A percentile compares a stretch with the other conserved stretches of the same genome.
These are phyloP conservation scores for Oostethus manadensis DNA, from an alignment of 2,113 vertebrate genomes.

Conservation along the genomic window DNA sequence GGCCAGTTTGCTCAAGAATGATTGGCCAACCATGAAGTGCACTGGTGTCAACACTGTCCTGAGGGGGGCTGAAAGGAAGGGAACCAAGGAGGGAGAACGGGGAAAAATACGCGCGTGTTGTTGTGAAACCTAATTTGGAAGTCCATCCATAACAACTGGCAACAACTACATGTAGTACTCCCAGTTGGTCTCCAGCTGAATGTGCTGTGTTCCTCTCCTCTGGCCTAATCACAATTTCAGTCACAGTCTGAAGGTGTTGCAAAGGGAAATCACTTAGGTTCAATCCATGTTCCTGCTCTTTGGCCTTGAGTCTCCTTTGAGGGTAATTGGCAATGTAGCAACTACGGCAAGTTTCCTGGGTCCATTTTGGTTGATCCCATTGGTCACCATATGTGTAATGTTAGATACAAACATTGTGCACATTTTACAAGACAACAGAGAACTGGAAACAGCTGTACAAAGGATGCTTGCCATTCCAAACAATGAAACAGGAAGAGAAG, in stretches of 20 bases:
- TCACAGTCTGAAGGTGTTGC: conserved; percentile 25
- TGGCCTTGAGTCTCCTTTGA: conserved; percentile 22
- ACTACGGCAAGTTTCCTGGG: conserved; percentile 14
- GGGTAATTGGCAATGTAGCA: conserved; percentile 29
- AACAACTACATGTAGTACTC: conserved; percentile 8
- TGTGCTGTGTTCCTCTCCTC: conserved; percentile 25
- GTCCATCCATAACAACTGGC: conserved; percentile 3
- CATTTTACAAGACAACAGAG: conserved; percentile 1
- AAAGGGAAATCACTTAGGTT: conserved; percentile 20
- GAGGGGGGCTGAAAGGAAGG: conserved; percentile 3
- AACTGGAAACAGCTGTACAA: neutral
- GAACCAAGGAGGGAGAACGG: neutral
- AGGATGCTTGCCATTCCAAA: neutral
- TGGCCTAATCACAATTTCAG: conserved; percentile 36
- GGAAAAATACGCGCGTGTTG: neutral
- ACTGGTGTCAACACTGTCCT: conserved; percentile 15
- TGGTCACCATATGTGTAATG: conserved; percentile 1
- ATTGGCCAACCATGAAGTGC: conserved; percentile 31
- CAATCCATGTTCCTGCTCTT: conserved; percentile 17
- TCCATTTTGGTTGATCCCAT: conserved; percentile 11
- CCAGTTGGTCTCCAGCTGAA: conserved; percentile 14
- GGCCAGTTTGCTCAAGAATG: conserved; percentile 10
- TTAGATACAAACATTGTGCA: neutral
- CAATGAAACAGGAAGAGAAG: neutral
- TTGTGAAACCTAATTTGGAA: conserved; percentile 4